Evolutionary conservation across 2,113 vertebrate species (phyloP).

Genomic region (Neoarius graeffei): DNA sequence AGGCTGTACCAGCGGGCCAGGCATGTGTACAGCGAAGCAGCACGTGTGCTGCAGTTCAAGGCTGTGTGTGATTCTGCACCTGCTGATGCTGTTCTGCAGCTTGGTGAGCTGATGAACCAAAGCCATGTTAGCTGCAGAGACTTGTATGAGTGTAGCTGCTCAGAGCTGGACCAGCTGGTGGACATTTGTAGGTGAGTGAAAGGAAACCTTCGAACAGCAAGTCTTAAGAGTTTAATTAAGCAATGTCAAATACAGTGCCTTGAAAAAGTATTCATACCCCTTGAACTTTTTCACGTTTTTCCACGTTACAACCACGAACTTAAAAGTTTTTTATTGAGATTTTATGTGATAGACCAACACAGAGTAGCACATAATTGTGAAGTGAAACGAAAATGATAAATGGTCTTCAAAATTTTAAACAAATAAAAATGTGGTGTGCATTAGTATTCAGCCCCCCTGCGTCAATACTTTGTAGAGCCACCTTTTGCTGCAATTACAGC

Average conservation of each 20-base stretch:
- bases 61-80: conserved; percentile 80
- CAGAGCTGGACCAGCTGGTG: conserved; percentile 90
- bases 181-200: conserved; percentile 89
- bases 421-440: no score
- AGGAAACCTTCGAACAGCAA: background rate
- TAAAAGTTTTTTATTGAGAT: no score
- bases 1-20: conserved; percentile 88
- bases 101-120: conserved; percentile 92
- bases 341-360: no score
- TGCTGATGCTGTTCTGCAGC: conserved; percentile 70
- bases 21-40: conserved; percentile 92
- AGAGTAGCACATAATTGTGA: no score
- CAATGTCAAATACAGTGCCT: background rate
- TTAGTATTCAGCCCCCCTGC: no score
- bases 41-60: conserved; percentile 86
- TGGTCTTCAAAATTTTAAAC: no score
- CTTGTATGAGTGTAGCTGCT: conserved; percentile 94
- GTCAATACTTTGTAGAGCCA: no score
- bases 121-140: conserved; percentile 93
- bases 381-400: no score
- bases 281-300: no score
- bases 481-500: no score
- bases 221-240: background rate
- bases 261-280: no score
- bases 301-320: no score